These are phyloP conservation scores for Polypedilum vanderplanki DNA, from an alignment of 1,140 invertebrate genomes.

Conservation along the genomic window DNA sequence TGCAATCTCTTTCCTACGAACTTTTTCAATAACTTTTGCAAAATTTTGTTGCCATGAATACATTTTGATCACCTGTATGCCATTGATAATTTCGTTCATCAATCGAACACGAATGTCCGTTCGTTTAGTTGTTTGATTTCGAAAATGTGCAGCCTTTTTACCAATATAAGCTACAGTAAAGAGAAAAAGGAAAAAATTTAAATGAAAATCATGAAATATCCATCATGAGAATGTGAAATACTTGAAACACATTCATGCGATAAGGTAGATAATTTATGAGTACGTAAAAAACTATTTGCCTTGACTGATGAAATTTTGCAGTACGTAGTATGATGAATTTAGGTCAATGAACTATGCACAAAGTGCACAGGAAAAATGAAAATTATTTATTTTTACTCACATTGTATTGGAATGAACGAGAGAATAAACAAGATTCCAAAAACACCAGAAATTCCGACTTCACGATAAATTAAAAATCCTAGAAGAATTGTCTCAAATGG, in stretches of 20 bases:
- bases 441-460: conserved; percentile 64
- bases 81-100: conserved; percentile 77
- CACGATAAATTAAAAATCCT: conserved; percentile 65
- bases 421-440: conserved; percentile 73
- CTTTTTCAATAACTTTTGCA: conserved; percentile 54
- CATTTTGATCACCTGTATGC: conserved; percentile 84
- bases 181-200: too few relatives aligned
- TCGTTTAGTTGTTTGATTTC: conserved; percentile 46
- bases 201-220: too few relatives aligned
- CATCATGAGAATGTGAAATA: too few relatives aligned
- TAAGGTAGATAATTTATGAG: too few relatives aligned
- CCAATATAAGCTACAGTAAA: conserved; percentile 67
- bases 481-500: conserved; percentile 69
- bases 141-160: conserved; percentile 55
- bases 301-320: too few relatives aligned
- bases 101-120: conserved; percentile 78
- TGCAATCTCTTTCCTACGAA: conserved; percentile 43
- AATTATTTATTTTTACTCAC: conserved; percentile 42
- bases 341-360: too few relatives aligned
- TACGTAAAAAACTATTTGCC: too few relatives aligned
- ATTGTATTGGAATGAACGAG: conserved; percentile 76
- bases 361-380: too few relatives aligned
- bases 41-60: conserved; percentile 84
- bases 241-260: too few relatives aligned
- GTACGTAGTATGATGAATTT: too few relatives aligned